These are phyloP conservation scores for Gallinago stenura DNA, from an alignment of 2,797 vertebrate genomes.

Conservation along the genomic window DNA sequence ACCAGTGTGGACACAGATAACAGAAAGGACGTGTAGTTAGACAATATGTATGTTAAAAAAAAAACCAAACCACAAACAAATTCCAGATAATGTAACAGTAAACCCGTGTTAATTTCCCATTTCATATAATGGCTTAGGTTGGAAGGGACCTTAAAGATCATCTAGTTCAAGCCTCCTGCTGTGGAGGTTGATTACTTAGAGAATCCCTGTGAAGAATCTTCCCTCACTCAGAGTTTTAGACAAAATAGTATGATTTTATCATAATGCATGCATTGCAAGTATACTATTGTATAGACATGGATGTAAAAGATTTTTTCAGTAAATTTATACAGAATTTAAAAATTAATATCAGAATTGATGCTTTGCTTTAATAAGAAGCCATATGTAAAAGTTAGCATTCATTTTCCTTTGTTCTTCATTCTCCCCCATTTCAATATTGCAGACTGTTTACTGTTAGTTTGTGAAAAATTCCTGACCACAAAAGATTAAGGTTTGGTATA, in stretches of 20 bases:
- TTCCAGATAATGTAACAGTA: not conserved
- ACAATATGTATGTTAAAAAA: not conserved
- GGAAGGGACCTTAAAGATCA: not conserved
- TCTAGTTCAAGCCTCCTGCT: not conserved
- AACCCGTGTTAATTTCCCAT: not conserved
- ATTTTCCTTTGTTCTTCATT: not conserved
- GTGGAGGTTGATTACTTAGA: not conserved
- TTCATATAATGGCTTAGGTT: not conserved
- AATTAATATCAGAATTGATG: not conserved
- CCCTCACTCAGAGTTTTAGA: not conserved
- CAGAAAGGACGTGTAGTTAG: rapidly evolving
- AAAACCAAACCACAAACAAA: not conserved
- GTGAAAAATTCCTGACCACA: not conserved
- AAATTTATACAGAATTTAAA: not conserved
- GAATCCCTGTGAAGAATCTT: not conserved
- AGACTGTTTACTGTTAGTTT: not conserved
- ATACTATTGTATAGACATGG: not conserved
- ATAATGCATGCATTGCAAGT: not conserved
- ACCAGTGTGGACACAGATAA: not conserved
- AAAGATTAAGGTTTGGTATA: not conserved
- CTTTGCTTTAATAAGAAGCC: not conserved
- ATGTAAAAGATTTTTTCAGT: not conserved
- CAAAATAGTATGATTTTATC: not conserved
- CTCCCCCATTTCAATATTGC: not conserved
- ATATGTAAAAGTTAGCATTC: not conserved